Conservation (phyloP, 2,888 invertebrate species). For the Lycaena phlaeas region DNA sequence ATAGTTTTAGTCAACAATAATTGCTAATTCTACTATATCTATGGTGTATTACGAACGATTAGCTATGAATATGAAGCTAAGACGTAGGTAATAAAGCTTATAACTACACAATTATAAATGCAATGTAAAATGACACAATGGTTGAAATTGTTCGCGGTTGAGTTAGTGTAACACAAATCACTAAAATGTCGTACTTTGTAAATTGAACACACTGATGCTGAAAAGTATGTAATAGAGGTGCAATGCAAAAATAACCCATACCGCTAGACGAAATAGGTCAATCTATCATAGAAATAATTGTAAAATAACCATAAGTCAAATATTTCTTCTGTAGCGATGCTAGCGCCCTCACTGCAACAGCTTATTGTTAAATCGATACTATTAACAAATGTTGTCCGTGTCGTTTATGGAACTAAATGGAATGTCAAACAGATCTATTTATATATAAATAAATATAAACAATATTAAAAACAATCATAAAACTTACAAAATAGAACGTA, state of each 20-base stretch:
- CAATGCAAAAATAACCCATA: no score
- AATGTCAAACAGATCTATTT: constrained; percentile 3
- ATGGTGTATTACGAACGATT: constrained; percentile 13
- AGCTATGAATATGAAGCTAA: constrained; percentile 17
- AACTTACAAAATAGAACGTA: background rate
- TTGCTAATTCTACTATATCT: no score
- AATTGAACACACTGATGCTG: background rate
- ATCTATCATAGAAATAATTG: no score
- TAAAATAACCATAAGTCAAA: no score
- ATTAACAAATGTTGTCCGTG: background rate
- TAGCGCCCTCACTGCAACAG: background rate
- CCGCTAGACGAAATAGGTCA: no score
- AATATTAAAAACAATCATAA: background rate
- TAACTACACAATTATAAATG: constrained; percentile 22
- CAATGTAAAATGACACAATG: constrained; percentile 19
- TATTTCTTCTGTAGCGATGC: background rate
- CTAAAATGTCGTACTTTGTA: no score
- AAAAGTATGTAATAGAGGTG: no score
- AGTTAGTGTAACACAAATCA: background rate
- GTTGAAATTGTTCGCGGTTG: constrained; percentile 13
- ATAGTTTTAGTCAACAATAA: no score
- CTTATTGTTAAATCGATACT: background rate
- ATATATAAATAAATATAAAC: constrained; percentile 14
- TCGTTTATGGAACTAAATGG: constrained; percentile 2
- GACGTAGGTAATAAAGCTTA: constrained; percentile 18